Base-by-base conservation (phyloP, 1,140 invertebrate species). In the Ostrea denselamellosa region DNA sequence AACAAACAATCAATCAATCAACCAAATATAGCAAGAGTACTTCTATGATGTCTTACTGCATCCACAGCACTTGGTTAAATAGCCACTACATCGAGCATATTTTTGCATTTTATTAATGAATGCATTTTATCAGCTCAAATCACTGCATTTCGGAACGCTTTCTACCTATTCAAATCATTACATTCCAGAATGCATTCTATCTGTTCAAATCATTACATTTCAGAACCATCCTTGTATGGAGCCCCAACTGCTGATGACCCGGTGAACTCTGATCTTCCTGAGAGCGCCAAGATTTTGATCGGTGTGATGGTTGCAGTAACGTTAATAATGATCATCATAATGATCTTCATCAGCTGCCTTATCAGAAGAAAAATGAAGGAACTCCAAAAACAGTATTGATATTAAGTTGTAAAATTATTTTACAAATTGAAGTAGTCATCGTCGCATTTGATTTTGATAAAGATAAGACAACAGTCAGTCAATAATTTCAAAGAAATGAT, bases 271-370 rank as follows among this genome's bases (percentile, higher is more conserved):
- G 85, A 85, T 28, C 53, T 89, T 7, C 83, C 88, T 3, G 85
- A 84, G 4, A 58, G 34, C 28, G 86, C 62, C 8, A 89, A 86
- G 62, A 86, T 89, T 85, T 68, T 89, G 82, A 89, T 89, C 84
- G 88, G 85, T 62, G 85, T 83, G 2, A 22, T 89, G 54, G 88
- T 86, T 71, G 88, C 81, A 0, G 83, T 82, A 19, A 53, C 82
- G 7, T 17, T 54, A 5, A 19, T 89, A 9, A 34, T 89, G 2
- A 62, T 83, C 8, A 28, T 86, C 19, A 56, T 89, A 19, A 17
- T 89, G 2, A 77, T 86, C 10, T 77, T 83, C 12, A 85, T 89
- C 17, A 52, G 56, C 17, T 89, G 85, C 44, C 28, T 83, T 17
- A 51, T 86, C 14, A 14, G 58, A 14, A 34, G 81, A 10, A 86